Percentiles rank a stretch among this genome's conserved stretches.
phyloP scores from a whole-genome alignment of 1,140 invertebrate species.

The Limonius californicus region DNA sequence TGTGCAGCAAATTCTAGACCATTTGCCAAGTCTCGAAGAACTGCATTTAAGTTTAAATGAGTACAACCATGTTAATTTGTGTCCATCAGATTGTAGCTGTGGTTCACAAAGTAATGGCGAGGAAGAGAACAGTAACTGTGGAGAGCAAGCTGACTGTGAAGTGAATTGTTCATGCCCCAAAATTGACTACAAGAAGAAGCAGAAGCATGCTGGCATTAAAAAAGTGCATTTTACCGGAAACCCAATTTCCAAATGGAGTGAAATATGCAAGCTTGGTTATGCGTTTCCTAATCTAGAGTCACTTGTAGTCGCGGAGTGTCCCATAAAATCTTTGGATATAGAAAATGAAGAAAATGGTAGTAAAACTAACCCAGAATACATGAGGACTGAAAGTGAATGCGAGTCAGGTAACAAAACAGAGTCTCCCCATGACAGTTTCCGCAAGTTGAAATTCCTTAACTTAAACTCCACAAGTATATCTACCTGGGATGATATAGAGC shows the following conservation, averaged over 20 bases:
- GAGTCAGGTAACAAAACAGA: constrained; percentile 43
- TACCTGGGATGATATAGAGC: constrained; percentile 85
- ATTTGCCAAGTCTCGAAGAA: constrained; percentile 77
- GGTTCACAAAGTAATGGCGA: constrained; percentile 27
- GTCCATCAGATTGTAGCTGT: constrained; percentile 27
- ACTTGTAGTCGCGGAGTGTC: constrained; percentile 82
- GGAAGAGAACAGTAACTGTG: constrained; percentile 26
- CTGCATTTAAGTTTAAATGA: constrained; percentile 86
- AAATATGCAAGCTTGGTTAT: constrained; percentile 77
- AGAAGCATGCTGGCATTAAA: constrained; percentile 61
- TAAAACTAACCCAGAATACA: constrained; percentile 45
- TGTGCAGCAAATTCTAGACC: constrained; percentile 70
- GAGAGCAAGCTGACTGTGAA: constrained; percentile 26
- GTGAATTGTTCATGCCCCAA: constrained; percentile 30
- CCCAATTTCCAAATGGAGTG: constrained; percentile 73
- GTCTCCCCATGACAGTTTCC: constrained; percentile 53
- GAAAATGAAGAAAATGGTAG: constrained; percentile 46
- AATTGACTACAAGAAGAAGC: constrained; percentile 43
- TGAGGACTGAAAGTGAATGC: constrained; percentile 50
- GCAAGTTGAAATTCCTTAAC: constrained; percentile 73
- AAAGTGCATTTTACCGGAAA: constrained; percentile 82
- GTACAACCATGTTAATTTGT: constrained; percentile 65
- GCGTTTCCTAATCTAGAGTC: constrained; percentile 81
- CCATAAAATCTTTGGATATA: constrained; percentile 60
- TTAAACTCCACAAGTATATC: constrained; percentile 77